These are phyloP conservation scores for Protosalanx chinensis DNA, from an alignment of 2,797 vertebrate genomes.

Conservation along the genomic window DNA sequence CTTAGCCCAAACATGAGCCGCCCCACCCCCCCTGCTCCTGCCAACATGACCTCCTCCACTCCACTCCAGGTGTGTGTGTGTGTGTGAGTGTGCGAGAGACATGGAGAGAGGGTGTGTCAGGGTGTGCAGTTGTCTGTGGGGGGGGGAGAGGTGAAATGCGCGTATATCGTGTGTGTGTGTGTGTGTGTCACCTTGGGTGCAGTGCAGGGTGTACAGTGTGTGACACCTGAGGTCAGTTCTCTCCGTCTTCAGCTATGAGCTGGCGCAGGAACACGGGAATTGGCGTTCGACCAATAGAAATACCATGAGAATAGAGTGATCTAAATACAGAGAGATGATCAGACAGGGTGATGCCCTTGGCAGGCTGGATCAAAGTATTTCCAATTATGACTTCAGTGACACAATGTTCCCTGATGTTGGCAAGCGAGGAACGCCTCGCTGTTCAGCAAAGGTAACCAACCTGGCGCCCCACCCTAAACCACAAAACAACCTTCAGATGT, in stretches of 20 bases:
- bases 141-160: background rate
- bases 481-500: background rate
- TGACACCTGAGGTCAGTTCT: background rate
- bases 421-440: background rate
- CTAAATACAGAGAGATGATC: constrained; percentile 36
- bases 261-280: constrained; percentile 42
- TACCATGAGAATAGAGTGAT: constrained; percentile 9
- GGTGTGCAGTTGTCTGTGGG: background rate
- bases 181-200: background rate
- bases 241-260: constrained; percentile 2
- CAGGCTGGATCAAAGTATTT: constrained; percentile 27
- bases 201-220: background rate
- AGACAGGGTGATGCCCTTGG: constrained; percentile 46
- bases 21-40: background rate
- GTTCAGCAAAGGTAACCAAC: background rate
- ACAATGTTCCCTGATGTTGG: constrained; percentile 21
- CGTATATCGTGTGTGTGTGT: constrained; percentile 3
- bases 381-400: constrained; percentile 23
- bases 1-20: constrained; percentile 42
- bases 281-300: background rate
- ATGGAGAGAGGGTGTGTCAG: background rate
- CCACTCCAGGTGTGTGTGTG: constrained; percentile 14
- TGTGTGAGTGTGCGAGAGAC: background rate
- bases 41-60: background rate
- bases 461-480: constrained; percentile 32